Conservation (phyloP, 2,888 invertebrate species). For the Drosophila setosimentum region DNA sequence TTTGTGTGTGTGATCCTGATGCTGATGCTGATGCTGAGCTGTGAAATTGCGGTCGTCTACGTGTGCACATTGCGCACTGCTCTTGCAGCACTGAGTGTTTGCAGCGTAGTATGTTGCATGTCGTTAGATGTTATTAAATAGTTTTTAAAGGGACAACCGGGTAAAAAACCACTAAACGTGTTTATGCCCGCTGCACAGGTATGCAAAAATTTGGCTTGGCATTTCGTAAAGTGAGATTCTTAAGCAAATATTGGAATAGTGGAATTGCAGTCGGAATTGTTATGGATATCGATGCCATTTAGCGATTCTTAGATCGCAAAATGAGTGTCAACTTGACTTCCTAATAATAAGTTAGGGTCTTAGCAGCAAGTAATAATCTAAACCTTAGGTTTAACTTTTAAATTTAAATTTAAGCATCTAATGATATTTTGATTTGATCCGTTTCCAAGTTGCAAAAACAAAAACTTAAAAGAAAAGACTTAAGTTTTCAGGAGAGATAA, state of each 20-base stretch:
- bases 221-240: constrained; percentile 8
- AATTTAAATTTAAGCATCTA: neutral
- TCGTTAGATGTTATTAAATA: constrained; percentile 56
- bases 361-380: neutral
- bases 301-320: neutral
- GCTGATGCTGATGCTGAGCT: constrained; percentile 69
- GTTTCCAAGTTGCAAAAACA: neutral
- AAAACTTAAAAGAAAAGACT: too few relatives aligned
- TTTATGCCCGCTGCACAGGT: constrained; percentile 23
- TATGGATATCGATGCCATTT: constrained; percentile 1
- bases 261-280: neutral
- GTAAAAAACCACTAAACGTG: constrained; percentile 25
- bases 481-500: neutral
- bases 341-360: neutral
- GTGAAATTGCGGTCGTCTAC: constrained; percentile 70
- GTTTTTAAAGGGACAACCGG: constrained; percentile 26
- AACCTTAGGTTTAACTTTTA: too few relatives aligned
- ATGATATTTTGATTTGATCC: neutral
- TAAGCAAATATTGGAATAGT: constrained; percentile 11
- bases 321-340: neutral
- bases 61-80: constrained; percentile 32
- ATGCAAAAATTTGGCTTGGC: constrained; percentile 21
- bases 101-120: constrained; percentile 22
- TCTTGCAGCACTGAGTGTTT: neutral
- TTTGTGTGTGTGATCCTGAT: constrained; percentile 19